Percentiles rank a stretch among this genome's conserved stretches.
These are phyloP conservation scores for Neosilurus mollespiculum DNA, from an alignment of 2,797 vertebrate species.

Conservation along the genomic window DNA sequence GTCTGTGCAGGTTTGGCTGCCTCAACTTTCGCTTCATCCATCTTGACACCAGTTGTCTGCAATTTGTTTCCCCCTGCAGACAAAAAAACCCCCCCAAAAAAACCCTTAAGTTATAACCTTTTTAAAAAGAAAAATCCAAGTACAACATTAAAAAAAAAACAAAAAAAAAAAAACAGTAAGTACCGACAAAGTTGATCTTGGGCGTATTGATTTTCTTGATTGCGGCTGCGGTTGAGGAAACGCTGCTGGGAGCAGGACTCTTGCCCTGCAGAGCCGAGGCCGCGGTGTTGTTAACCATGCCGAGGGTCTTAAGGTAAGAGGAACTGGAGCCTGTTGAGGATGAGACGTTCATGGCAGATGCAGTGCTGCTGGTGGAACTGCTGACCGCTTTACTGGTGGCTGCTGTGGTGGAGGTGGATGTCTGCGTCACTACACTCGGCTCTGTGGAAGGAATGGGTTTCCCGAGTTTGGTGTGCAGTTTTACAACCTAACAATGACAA, in stretches of 20 bases:
- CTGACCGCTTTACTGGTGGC: slow-evolving; percentile 81
- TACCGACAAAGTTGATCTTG: slow-evolving; percentile 98
- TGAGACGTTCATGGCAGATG: slow-evolving; percentile 69
- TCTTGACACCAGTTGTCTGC: slow-evolving; percentile 85
- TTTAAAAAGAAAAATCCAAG: too few relatives aligned
- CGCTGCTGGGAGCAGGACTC: slow-evolving; percentile 60
- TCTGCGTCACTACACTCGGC: slow-evolving; percentile 90
- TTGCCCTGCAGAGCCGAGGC: slow-evolving; percentile 69
- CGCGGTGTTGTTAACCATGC: slow-evolving; percentile 60
- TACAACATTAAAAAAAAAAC: too few relatives aligned
- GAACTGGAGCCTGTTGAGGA: slow-evolving; percentile 74
- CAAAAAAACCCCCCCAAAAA: neutral
- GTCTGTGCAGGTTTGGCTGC: slow-evolving; percentile 58
- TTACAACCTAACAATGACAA: slow-evolving; percentile 81
- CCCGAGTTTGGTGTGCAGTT: slow-evolving; percentile 96
- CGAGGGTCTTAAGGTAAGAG: slow-evolving; percentile 80
- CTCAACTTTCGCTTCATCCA: slow-evolving; percentile 83
- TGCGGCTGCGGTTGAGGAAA: slow-evolving; percentile 66
- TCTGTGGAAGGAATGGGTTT: slow-evolving; percentile 98
- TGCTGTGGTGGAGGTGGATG: slow-evolving; percentile 79
- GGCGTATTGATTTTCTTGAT: slow-evolving; percentile 90
- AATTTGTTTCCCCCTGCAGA: slow-evolving; percentile 89
- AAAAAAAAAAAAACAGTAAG: slow-evolving; percentile 61
- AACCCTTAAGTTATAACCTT: too few relatives aligned
- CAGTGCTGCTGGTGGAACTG: slow-evolving; percentile 75